Evolutionary conservation across 2,113 vertebrate species (phyloP), one percentile per base, ranked within the genome.

Genomic region (Circaetus cinerascens): DNA sequence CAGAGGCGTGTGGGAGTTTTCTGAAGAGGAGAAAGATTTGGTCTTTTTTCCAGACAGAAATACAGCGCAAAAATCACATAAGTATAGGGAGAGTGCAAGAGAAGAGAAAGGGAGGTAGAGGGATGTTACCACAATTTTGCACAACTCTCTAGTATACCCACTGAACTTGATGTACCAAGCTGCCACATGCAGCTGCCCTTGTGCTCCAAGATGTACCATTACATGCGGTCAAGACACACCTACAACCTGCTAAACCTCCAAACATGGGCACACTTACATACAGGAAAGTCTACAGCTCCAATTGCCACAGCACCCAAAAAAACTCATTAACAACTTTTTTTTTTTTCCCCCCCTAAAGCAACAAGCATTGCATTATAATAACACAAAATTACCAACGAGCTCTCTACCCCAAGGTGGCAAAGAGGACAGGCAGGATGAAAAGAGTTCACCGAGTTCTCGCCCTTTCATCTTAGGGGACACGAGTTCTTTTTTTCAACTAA

Each of bases 1-100:
- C 90, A 97, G 92, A 22, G 99, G 98, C 32, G 99, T 98, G 94
- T 98, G 98, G 34, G 98, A 98, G 91, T 98, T 98, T 96, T 99
- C 99, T 99, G 98, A 8, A 20, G 89, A 32, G 62, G 21, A 79
- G 40, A 92, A 40, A 60, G 40, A 46, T 66, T 78, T 36, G 69
- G 69, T 18, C 21, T 51, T 55, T 93, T 89, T 68, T 82, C 59
- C 88, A 51, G 45, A 81, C 57, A 66, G 77, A 89, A 72, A 45
- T 32, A 36, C 56, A 34, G 41, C 4, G 66, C 55, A 9, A n/a
- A n/a, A 90, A 64, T 30, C 57, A 56, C 38, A 0, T 1, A 38
- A 32, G 19, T 17, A 32, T 10, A 50, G 46, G 34, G 45, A 25
- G 4, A 21, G 36, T 0, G 9, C 36, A 41, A 19, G n/a, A 45